Evolutionary conservation across 2,797 vertebrate species (phyloP).

Genomic region (Crocidura indochinensis): DNA sequence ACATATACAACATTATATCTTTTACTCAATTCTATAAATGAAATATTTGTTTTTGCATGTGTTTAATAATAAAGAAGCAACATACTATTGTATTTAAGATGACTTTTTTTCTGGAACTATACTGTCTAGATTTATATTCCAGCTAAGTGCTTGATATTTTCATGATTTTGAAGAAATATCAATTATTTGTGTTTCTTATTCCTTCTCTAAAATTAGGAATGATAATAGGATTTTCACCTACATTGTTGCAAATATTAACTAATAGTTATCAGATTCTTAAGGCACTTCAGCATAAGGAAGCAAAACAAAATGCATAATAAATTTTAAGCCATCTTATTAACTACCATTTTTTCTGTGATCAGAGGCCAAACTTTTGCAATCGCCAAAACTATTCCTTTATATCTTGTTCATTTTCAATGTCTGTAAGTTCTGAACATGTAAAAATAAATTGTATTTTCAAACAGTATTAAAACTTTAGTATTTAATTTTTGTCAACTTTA

Average conservation of each 20-base stretch:
- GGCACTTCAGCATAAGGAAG: not conserved
- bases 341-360: not conserved
- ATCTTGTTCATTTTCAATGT: not conserved
- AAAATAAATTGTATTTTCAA: conserved; percentile 1
- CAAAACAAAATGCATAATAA: not conserved
- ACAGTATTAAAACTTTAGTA: not conserved
- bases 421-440: not conserved
- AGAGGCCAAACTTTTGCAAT: not conserved
- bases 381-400: not conserved
- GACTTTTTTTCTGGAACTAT: not conserved
- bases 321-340: not conserved
- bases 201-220: not conserved
- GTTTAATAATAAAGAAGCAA: conserved; percentile 26
- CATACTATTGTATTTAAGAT: not conserved
- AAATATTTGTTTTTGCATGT: not conserved
- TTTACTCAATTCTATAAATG: conserved; percentile 37
- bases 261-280: not conserved
- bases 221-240: not conserved
- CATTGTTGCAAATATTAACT: not conserved
- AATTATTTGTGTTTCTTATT: not conserved
- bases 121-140: not conserved
- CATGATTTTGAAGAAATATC: not conserved
- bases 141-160: conserved; percentile 7
- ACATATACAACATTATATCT: not conserved
- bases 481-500: not conserved